phyloP scores from a whole-genome alignment of 2,113 vertebrate genomes.

The Plecotus auritus region DNA sequence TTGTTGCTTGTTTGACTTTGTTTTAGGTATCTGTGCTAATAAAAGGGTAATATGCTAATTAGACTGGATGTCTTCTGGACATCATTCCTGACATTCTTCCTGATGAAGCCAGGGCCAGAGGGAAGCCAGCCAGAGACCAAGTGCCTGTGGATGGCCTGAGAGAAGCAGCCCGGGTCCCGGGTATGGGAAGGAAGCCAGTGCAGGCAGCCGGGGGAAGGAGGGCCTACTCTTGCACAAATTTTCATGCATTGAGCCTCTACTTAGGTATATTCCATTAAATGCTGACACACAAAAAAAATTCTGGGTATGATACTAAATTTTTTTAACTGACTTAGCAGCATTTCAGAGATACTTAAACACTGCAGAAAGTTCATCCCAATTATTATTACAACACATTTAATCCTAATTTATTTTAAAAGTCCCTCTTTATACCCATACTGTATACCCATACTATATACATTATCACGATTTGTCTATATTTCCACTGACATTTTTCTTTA shows the following conservation, averaged over 20 bases:
- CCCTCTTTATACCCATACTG: not conserved
- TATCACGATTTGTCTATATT: not conserved
- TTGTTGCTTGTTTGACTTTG: not conserved
- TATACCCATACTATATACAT: not conserved
- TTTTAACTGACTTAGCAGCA: not conserved
- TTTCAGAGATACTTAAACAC: not conserved
- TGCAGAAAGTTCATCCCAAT: not conserved
- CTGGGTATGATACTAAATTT: not conserved
- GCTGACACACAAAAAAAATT: not conserved
- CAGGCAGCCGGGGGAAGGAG: too few relatives aligned
- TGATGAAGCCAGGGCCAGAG: too few relatives aligned
- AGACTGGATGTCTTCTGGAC: too few relatives aligned
- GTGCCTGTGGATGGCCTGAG: too few relatives aligned
- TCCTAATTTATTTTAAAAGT: not conserved
- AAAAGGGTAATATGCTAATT: too few relatives aligned
- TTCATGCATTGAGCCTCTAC: too few relatives aligned
- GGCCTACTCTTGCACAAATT: too few relatives aligned
- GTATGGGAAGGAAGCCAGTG: too few relatives aligned
- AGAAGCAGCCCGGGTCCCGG: too few relatives aligned
- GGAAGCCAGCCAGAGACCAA: too few relatives aligned
- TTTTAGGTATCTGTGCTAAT: not conserved
- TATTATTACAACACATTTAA: not conserved
- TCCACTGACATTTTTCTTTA: constrained; percentile 7
- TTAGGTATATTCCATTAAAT: not conserved
- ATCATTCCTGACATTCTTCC: too few relatives aligned